Percentiles rank a stretch among this genome's conserved stretches.
Conservation (phyloP, 2,888 invertebrate genomes). For the Ganaspis brasiliensis region DNA sequence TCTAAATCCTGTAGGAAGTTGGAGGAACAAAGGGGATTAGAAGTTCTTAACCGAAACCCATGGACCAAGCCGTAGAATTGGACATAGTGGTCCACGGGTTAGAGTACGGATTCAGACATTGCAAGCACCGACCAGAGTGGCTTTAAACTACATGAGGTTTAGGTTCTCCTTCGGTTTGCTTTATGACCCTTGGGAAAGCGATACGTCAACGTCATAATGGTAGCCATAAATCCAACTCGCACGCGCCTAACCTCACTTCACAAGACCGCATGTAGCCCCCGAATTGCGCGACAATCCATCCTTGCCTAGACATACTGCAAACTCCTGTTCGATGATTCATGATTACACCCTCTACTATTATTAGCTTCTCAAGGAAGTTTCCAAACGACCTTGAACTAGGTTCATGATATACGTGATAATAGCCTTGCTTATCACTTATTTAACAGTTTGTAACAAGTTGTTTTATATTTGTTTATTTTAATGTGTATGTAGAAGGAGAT, state of each 20-base stretch:
- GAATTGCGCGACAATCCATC: constrained; percentile 34
- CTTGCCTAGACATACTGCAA: constrained; percentile 26
- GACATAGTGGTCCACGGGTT: constrained; percentile 68
- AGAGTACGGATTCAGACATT: too few relatives aligned
- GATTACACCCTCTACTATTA: not conserved
- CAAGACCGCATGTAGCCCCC: constrained; percentile 50
- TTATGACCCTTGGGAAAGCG: constrained; percentile 70
- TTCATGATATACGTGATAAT: too few relatives aligned
- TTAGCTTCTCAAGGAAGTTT: constrained; percentile 11
- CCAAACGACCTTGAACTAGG: not conserved
- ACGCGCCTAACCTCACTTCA: constrained; percentile 65
- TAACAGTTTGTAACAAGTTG: too few relatives aligned
- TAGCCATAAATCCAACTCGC: constrained; percentile 74
- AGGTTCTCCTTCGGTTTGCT: constrained; percentile 70
- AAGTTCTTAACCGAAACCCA: constrained; percentile 55
- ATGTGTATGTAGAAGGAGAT: too few relatives aligned
- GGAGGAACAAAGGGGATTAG: constrained; percentile 57
- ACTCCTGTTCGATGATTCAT: constrained; percentile 33
- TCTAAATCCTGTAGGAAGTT: constrained; percentile 48
- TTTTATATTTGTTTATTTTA: too few relatives aligned
- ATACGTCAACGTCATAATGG: constrained; percentile 77
- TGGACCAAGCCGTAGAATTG: constrained; percentile 58
- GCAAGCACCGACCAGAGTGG: constrained; percentile 68
- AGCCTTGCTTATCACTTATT: too few relatives aligned
- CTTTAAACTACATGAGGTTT: constrained; percentile 70